Conservation (phyloP, 2,113 vertebrate genomes). For the Calidris pugnax region DNA sequence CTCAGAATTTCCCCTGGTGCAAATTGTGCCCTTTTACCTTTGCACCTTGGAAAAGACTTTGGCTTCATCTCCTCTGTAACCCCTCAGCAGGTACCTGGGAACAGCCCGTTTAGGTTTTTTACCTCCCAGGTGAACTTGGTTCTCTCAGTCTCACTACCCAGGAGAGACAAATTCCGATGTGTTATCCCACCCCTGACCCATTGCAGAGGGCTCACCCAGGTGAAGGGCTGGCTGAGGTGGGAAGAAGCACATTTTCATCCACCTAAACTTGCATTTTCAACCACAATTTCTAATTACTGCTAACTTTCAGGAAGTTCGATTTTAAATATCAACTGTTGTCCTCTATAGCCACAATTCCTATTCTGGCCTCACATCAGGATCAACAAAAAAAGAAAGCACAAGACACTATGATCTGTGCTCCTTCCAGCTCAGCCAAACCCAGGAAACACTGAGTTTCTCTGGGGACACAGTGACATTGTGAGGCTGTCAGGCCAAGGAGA, state of each 20-base stretch:
- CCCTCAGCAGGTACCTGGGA: neutral
- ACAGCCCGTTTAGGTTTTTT: neutral
- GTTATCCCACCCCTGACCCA: neutral
- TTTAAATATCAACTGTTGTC: neutral
- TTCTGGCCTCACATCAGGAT: neutral
- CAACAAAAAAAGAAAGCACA: neutral
- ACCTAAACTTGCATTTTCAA: neutral
- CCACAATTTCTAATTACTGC: neutral
- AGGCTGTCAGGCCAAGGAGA: neutral
- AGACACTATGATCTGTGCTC: neutral
- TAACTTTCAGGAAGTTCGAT: neutral
- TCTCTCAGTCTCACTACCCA: neutral
- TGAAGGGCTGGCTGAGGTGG: neutral
- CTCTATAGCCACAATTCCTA: rapidly evolving
- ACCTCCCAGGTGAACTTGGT: neutral
- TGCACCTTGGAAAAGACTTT: neutral
- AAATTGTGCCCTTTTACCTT: neutral
- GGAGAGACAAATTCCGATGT: neutral
- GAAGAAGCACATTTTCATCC: neutral
- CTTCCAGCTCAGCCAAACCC: neutral
- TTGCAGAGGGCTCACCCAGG: neutral
- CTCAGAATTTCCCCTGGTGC: neutral
- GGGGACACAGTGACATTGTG: neutral
- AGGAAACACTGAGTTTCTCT: neutral
- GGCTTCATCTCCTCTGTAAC: neutral